Conservation (phyloP, 1,140 invertebrate genomes). For the Camponotus floridanus region DNA sequence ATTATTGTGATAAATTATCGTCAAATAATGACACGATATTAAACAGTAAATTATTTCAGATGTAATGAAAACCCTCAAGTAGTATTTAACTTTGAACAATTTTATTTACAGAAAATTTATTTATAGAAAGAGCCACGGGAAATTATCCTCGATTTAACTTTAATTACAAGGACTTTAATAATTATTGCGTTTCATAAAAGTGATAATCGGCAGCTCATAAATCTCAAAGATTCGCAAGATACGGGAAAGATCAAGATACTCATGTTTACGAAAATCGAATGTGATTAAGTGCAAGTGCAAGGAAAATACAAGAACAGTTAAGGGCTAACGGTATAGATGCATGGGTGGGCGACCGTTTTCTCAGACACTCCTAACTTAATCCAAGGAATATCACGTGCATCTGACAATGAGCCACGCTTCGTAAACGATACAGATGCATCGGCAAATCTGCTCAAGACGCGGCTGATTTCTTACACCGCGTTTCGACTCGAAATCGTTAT, state of each 20-base stretch:
- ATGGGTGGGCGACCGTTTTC: constrained; percentile 21
- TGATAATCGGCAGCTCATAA: not conserved
- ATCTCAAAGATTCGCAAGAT: not conserved
- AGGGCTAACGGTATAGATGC: constrained; percentile 48
- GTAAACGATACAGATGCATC: constrained; percentile 22
- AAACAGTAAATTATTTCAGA: too few species aligned
- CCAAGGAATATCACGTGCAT: constrained; percentile 33
- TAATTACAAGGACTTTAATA: not conserved
- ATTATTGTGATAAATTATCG: not conserved
- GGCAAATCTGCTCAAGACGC: not conserved
- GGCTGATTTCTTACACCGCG: not conserved
- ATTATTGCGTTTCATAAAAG: not conserved
- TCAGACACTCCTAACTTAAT: constrained; percentile 11
- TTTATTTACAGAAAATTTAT: not conserved
- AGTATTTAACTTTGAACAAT: not conserved
- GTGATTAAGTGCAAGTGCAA: not conserved
- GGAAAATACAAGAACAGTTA: constrained; percentile 3
- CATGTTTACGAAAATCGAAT: not conserved
- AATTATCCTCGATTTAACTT: not conserved
- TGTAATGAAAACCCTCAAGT: not conserved
- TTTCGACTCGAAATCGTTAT: not conserved
- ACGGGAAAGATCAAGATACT: not conserved
- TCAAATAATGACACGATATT: not conserved
- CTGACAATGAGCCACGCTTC: not conserved
- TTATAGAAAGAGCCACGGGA: not conserved